Base-by-base conservation (phyloP, 2,797 vertebrate genomes). In the Vultur gryphus region DNA sequence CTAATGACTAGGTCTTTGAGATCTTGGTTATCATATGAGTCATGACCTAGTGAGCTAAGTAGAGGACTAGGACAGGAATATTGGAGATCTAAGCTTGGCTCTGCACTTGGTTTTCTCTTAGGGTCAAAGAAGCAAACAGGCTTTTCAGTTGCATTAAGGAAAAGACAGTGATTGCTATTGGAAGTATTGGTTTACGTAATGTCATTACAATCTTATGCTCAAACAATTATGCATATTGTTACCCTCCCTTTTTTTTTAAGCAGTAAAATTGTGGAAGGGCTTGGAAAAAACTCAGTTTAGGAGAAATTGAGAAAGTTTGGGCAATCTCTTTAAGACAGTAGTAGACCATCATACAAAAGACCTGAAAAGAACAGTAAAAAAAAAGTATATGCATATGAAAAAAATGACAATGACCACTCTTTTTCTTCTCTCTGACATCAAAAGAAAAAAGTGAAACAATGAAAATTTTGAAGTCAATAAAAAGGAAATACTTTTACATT, bases 11-110 rank as follows among this genome's bases (percentile, higher is more conserved):
- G 18, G 17, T 89, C 86, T 89, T 90, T 92, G 66, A 90, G 25
- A 35, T 77, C 55, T 59, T 83, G n/a, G 26, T 84, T 92, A 58
- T 70, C 62, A 15, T 75, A 23, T 29, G 33, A 93, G 37, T 93
- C 70, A n/a, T 83, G 85, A 95, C 61, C 57, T 80, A 87, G 57
- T 39, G 65, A 95, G 82, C 43, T 82, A 79, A 94, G 66, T 7
- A 52, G 62, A 86, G 54, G 37, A 79, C 44, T 48, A 57, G n/a
- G 62, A 62, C 6, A 84, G 70, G 65, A 91, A 87, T 84, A 79
- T 0, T 55, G 55, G 59, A 72, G 55, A 70, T 57, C 54, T 66
- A 70, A 85, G n/a, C 39, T 84, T 0, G 0, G 21, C 26, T 71
- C 65, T 87, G 51, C 13, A 15, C 39, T 86, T 88, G 46, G 7